Base-by-base conservation (phyloP, 2,888 invertebrate species). In the Rhogogaster chlorosoma region DNA sequence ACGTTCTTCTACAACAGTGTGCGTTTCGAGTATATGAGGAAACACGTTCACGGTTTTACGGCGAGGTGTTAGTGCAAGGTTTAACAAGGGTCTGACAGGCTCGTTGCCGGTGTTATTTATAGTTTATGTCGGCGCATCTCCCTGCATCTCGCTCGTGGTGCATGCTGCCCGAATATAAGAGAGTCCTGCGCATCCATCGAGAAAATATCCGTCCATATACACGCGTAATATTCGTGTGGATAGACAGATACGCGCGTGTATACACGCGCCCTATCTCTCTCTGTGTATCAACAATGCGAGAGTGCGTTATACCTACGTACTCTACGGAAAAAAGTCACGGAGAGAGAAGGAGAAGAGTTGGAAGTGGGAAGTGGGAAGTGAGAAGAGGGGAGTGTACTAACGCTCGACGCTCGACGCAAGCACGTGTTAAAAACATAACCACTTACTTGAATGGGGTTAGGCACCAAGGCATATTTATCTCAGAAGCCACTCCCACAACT, bases 71-170 rank as follows among this genome's bases (percentile, higher is more conserved):
- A 70, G 84, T 80, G 84, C 84, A 77, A 85, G 90, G 88, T 91
- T 93, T 92, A 93, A 93, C 93, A 92, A 92, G 93, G 93, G 92
- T 93, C 93, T 93, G 93, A 93, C 93, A 93, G 92, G 90, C 93
- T 93, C 92, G 92, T 93, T 93, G 92, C 93, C 91, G 93, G 92
- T 92, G 93, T 93, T 93, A 93, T 93, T 93, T 93, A 93, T 93
- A 92, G 92, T 93, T 92, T 92, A 93, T 92, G 92, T 92, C 92
- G 91, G 91, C 91, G 91, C 92, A 92, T 93, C 92, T 83, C 83
- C 53, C 77, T 73, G 71, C 71, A 77, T 80, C 80, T 49, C 77
- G 88, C 87, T 88, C 5, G 36, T n/a, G 70, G 15, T 36, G 70
- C 36, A 71, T 71, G 75, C 38, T 18, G 71, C 9, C 71, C 71